These are phyloP conservation scores for Cephalophus harveyi DNA, from an alignment of 2,113 vertebrate species.

Conservation along the genomic window DNA sequence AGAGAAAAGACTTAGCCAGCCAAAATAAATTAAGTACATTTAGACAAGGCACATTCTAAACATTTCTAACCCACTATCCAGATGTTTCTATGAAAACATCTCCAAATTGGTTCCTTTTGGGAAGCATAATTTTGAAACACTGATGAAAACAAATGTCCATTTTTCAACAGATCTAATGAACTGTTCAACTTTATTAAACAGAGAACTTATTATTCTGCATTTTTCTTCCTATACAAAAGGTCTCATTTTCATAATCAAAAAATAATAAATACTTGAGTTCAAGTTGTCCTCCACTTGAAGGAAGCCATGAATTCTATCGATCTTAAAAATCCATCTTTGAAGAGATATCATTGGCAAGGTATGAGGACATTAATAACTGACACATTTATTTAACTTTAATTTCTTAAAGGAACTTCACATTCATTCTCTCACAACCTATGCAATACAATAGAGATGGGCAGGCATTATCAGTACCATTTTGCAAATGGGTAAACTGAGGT, in stretches of 20 bases:
- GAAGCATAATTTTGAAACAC: slow-evolving; percentile 17
- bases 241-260: slow-evolving; percentile 1
- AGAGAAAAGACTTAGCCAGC: background rate
- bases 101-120: slow-evolving; percentile 38
- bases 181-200: background rate
- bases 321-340: background rate
- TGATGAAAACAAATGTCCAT: slow-evolving; percentile 18
- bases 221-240: background rate
- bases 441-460: background rate
- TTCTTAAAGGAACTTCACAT: background rate
- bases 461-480: background rate
- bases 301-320: background rate
- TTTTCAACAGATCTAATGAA: slow-evolving; percentile 38
- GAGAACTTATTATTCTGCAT: background rate
- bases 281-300: background rate
- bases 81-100: slow-evolving; percentile 45
- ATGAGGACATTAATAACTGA: background rate
- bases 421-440: background rate
- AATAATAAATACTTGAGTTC: slow-evolving; percentile 27
- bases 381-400: background rate
- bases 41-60: slow-evolving; percentile 13
- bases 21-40: slow-evolving; percentile 16
- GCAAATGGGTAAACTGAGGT: background rate
- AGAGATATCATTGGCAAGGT: background rate
- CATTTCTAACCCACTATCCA: slow-evolving; percentile 31